Evolutionary conservation across 23 tunicate species (phyloP).

Genomic region (Clavelina lepadiformis): DNA sequence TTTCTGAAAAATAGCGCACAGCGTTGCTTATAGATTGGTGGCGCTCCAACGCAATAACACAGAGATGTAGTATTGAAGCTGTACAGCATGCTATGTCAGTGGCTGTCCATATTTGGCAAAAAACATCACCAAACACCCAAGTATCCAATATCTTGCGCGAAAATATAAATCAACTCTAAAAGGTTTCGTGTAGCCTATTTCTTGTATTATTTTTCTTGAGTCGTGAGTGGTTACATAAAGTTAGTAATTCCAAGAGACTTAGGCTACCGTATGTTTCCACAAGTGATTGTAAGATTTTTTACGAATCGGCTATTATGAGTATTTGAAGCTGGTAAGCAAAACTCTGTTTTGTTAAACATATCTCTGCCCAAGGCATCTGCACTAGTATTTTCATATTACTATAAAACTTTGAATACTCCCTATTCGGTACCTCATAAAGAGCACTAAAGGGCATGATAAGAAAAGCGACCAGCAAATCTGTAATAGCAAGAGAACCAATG

Average conservation of each 20-base stretch:
- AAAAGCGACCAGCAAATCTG: constrained; percentile 66
- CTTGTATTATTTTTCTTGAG: too few species aligned
- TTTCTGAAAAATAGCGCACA: constrained; percentile 32
- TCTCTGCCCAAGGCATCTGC: too few species aligned
- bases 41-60: constrained; percentile 78
- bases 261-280: too few species aligned
- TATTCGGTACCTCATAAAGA: constrained; percentile 23
- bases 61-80: constrained; percentile 73
- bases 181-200: too few species aligned
- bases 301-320: too few species aligned
- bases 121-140: constrained; percentile 26
- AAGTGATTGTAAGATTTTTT: too few species aligned
- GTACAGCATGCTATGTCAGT: constrained; percentile 78
- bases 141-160: constrained; percentile 34
- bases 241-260: too few species aligned
- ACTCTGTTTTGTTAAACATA: not conserved
- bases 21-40: constrained; percentile 51
- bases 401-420: not conserved
- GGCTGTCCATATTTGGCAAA: constrained; percentile 67
- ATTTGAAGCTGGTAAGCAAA: constrained; percentile 6
- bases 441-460: constrained; percentile 68
- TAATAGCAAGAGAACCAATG: constrained; percentile 68
- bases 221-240: too few species aligned
- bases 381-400: too few species aligned
- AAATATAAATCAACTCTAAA: too few species aligned